phyloP scores from a whole-genome alignment of 1,140 invertebrate species.

The Caenorhabditis inopinata region DNA sequence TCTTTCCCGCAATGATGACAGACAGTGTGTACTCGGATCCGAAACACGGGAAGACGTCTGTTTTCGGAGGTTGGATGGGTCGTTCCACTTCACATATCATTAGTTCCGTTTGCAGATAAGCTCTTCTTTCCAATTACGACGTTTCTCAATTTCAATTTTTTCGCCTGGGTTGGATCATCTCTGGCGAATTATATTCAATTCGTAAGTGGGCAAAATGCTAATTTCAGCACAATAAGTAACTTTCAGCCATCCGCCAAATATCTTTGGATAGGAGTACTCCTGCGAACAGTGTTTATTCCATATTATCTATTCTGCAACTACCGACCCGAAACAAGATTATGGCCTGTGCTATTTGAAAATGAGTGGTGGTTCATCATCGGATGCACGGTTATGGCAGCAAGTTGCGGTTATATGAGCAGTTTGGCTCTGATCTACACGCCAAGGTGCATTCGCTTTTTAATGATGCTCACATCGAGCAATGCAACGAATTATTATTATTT shows the following conservation, averaged over 20 bases:
- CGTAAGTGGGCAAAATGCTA: background rate
- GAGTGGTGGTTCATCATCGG: conserved; percentile 30
- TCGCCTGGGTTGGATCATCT: conserved; percentile 33
- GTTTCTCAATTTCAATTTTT: conserved; percentile 43
- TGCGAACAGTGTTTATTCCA: conserved; percentile 37
- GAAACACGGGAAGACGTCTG: background rate
- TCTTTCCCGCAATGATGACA: conserved; percentile 46
- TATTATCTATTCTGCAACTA: conserved; percentile 40
- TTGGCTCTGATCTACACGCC: conserved; percentile 42
- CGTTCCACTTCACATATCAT: background rate
- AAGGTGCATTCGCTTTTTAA: background rate
- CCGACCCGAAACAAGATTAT: background rate
- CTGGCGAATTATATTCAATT: conserved; percentile 42
- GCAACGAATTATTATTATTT: no score
- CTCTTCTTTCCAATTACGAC: conserved; percentile 35
- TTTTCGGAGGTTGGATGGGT: background rate
- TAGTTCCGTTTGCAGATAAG: conserved; percentile 2
- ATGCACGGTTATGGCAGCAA: conserved; percentile 19
- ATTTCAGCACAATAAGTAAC: background rate
- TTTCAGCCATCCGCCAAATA: conserved; percentile 31
- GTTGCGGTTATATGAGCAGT: conserved; percentile 39
- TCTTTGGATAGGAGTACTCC: conserved; percentile 24
- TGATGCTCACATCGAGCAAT: no score
- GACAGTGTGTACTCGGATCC: conserved; percentile 21
- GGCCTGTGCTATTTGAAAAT: conserved; percentile 28